A percentile compares a stretch with the other conserved stretches of the same genome.
phyloP scores from a whole-genome alignment of 2,797 vertebrate species.

The Emys orbicularis region DNA sequence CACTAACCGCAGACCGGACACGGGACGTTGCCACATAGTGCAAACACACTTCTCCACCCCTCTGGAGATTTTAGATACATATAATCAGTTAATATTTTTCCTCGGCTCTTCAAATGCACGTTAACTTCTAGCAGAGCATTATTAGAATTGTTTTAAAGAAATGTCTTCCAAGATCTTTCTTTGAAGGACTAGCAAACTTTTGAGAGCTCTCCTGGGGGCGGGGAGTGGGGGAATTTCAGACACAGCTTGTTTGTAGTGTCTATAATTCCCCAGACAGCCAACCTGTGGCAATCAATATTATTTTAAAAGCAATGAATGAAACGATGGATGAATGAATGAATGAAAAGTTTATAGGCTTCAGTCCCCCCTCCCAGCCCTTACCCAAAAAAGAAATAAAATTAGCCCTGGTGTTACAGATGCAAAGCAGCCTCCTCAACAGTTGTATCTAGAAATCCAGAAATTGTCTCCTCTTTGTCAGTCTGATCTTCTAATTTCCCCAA shows the following conservation, averaged over 20 bases:
- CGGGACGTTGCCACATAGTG: neutral
- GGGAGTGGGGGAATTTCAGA: neutral
- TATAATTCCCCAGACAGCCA: neutral
- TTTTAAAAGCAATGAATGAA: neutral
- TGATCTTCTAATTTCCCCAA: neutral
- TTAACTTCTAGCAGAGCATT: neutral
- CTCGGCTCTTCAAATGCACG: too few species aligned
- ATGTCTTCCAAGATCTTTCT: neutral
- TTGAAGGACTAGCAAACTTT: neutral
- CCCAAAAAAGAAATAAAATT: neutral
- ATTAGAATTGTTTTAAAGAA: neutral
- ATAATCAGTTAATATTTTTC: too few species aligned
- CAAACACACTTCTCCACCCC: neutral
- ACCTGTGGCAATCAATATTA: too few species aligned
- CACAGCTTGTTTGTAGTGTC: neutral
- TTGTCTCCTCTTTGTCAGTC: neutral
- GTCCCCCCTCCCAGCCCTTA: neutral
- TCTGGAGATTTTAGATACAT: too few species aligned
- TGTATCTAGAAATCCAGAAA: neutral
- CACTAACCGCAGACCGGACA: neutral
- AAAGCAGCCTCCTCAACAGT: neutral
- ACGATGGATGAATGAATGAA: neutral
- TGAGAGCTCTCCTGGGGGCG: neutral
- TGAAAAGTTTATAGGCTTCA: neutral
- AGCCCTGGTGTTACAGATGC: neutral